Conservation (phyloP, 2,797 vertebrate species). For the Crenichthys baileyi region DNA sequence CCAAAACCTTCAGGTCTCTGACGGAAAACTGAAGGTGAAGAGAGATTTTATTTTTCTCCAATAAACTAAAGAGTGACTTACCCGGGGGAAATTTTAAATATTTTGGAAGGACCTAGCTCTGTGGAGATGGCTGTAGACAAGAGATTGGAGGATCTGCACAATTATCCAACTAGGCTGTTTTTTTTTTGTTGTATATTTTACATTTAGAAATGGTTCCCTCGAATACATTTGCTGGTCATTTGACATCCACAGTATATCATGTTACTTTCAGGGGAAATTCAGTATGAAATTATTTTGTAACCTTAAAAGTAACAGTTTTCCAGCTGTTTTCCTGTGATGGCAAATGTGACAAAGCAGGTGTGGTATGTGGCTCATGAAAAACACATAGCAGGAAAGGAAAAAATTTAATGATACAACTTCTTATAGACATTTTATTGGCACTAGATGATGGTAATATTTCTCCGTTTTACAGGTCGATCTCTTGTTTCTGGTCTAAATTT, state of each 20-base stretch:
- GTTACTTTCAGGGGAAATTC: background rate
- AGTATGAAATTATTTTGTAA: background rate
- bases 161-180: background rate
- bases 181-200: background rate
- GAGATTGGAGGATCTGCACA: background rate
- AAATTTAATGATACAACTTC: background rate
- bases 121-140: too few relatives aligned
- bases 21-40: background rate
- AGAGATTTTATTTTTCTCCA: background rate
- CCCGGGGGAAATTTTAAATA: background rate
- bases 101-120: too few relatives aligned
- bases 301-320: too few relatives aligned
- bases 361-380: background rate
- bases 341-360: constrained; percentile 3
- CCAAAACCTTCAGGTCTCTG: too few relatives aligned
- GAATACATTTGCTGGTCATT: background rate
- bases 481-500: too few relatives aligned
- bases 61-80: background rate
- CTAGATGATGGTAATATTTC: background rate
- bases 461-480: background rate
- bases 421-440: background rate
- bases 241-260: background rate
- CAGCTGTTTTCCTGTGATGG: background rate
- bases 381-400: background rate
- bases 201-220: background rate